phyloP scores from a whole-genome alignment of 1,140 invertebrate genomes.

The Carcinoscorpius rotundicauda region DNA sequence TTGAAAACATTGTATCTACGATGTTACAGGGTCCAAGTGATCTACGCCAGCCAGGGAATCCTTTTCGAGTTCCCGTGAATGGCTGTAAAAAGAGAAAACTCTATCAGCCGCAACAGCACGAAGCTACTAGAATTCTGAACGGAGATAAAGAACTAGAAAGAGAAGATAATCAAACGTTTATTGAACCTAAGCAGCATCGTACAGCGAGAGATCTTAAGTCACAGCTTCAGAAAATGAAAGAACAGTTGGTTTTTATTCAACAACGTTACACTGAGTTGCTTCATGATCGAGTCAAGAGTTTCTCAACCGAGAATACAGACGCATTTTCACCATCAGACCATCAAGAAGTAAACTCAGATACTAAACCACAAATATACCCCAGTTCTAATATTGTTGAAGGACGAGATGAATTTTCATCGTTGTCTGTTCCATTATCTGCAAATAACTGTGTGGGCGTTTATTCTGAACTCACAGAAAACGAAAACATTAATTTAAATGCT shows the following conservation, averaged over 20 bases:
- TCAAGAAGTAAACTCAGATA: too few relatives aligned
- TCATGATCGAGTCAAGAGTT: too few relatives aligned
- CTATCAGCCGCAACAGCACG: constrained; percentile 92
- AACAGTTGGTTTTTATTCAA: constrained; percentile 78
- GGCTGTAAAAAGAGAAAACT: constrained; percentile 92
- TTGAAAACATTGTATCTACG: constrained; percentile 86
- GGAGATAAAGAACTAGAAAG: constrained; percentile 38
- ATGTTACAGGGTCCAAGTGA: constrained; percentile 45
- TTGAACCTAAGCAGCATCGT: constrained; percentile 16
- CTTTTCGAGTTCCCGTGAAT: constrained; percentile 37
- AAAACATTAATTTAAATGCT: too few relatives aligned
- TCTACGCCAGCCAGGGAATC: too few relatives aligned
- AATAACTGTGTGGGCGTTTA: too few relatives aligned
- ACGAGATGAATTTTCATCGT: too few relatives aligned
- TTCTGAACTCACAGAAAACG: too few relatives aligned
- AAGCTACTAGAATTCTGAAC: constrained; percentile 32
- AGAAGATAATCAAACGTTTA: constrained; percentile 9
- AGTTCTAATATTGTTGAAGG: too few relatives aligned
- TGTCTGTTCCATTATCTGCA: too few relatives aligned
- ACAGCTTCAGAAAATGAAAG: constrained; percentile 71
- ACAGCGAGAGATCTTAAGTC: constrained; percentile 55
- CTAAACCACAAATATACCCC: too few relatives aligned
- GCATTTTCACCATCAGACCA: too few relatives aligned
- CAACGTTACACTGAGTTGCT: constrained; percentile 77
- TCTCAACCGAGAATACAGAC: too few relatives aligned